Evolutionary conservation across 2,888 invertebrate genomes (phyloP).

Genomic region (Julus scandinavius): DNA sequence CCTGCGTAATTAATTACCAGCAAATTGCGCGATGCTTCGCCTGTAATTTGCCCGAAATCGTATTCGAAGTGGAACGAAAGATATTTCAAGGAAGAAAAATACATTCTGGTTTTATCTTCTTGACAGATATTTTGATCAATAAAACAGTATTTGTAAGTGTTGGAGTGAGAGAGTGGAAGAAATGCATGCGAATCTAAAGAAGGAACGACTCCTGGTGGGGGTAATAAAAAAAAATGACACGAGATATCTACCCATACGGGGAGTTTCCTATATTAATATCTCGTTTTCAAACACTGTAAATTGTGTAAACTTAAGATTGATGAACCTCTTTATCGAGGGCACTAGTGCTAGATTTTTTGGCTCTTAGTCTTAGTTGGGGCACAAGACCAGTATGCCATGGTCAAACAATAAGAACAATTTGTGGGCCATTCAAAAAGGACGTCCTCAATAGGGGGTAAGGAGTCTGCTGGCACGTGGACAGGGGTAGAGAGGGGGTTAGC

Average conservation of each 20-base stretch:
- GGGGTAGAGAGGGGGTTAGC: too few species aligned
- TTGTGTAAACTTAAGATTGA: background rate
- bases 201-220: background rate
- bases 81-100: background rate
- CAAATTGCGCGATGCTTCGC: background rate
- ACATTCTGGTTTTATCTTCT: background rate
- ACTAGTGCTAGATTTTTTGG: background rate
- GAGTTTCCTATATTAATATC: background rate
- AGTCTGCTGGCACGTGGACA: too few species aligned
- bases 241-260: background rate
- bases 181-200: background rate
- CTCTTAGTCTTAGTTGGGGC: background rate
- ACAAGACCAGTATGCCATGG: background rate
- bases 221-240: background rate
- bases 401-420: too few species aligned
- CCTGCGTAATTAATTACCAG: constrained; percentile 24
- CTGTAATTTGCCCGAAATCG: background rate
- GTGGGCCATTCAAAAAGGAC: too few species aligned
- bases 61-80: background rate
- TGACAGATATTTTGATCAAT: constrained; percentile 40
- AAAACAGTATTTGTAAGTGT: constrained; percentile 15
- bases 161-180: background rate
- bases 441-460: too few species aligned
- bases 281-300: background rate
- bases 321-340: background rate